A percentile compares a stretch with the other conserved stretches of the same genome.
These are phyloP conservation scores for Heterochromis multidens DNA, from an alignment of 2,113 vertebrate genomes.

Conservation along the genomic window DNA sequence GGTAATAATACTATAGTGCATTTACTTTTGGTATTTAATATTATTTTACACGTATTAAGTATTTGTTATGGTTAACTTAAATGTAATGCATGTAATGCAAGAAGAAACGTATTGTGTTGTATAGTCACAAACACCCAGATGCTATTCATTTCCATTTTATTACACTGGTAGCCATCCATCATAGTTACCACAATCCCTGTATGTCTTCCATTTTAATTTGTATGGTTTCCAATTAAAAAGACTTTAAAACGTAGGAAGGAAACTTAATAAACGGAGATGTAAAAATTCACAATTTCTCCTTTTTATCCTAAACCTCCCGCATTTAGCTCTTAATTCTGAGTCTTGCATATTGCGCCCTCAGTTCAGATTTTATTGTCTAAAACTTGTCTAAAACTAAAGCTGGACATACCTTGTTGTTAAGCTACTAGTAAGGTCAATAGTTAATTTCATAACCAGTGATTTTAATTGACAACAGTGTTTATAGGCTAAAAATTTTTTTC, in stretches of 20 bases:
- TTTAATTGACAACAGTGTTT: neutral
- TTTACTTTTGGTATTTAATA: neutral
- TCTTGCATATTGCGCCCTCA: neutral
- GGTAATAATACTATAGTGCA: rapidly evolving
- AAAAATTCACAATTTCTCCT: neutral
- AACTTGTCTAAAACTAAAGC: neutral
- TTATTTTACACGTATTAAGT: neutral
- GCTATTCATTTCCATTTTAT: neutral
- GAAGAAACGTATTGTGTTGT: neutral
- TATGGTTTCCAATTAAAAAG: neutral
- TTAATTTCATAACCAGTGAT: neutral
- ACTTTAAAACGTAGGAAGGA: neutral
- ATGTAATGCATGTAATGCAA: too few relatives aligned
- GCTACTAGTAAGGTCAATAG: too few relatives aligned
- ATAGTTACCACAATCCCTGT: neutral
- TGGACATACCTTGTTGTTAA: neutral
- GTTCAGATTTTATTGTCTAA: neutral
- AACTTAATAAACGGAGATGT: neutral
- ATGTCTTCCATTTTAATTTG: neutral
- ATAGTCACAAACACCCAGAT: neutral
- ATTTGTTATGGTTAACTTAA: too few relatives aligned
- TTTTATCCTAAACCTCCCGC: neutral
- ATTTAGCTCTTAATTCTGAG: neutral
- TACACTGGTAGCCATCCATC: neutral
- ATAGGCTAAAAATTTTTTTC: neutral